Base-by-base conservation (phyloP, 2,113 vertebrate species). In the Lampris incognitus region DNA sequence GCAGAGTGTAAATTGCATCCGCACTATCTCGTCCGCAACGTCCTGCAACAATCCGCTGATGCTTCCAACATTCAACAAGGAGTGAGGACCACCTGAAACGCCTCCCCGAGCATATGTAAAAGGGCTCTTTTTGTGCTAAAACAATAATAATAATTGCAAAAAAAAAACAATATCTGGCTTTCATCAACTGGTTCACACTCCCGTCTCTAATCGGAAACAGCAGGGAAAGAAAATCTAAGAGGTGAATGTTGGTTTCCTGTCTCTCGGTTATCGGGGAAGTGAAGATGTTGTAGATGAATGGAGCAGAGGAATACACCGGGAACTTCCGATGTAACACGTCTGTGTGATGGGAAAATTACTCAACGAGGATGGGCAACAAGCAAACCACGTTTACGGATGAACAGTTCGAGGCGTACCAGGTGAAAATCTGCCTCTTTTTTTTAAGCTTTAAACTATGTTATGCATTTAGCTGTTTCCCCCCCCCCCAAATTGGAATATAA, bases 351-450 rank as follows among this genome's bases (percentile, higher is more conserved):
- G 89, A 94, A 89, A 87, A 88, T 82, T 81, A 82, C 83, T 92
- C 84, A 81, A 85, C 79, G 93, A 97, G 92, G 91, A 97, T 97
- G 96, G 96, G 96, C 83, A 97, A 97, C 94, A 97, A 97, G 89
- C 96, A 97, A 90, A 97, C 96, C 54, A 97, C 97, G 92, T 97
- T 97, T 95, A 97, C 96, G 82, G 96, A 96, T 78, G 96, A 97
- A 94, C 96, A 97, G 93, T 94, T 97, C 82, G 96, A 97, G 81
- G 96, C 96, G 62, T 97, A 95, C 73, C 96, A 97, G 96, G 96
- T 97, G 91, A 94, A 92, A 64, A 24, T 58, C 42, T 69, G 39
- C 46, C 9, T 24, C n/a, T 5, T 46, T 46, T 46, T 24, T 24
- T 24, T 24, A 24, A 24, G 24, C 24, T 24, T 24, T 24, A 24